A percentile compares a stretch with the other conserved stretches of the same genome.
phyloP scores from a whole-genome alignment of 2,113 vertebrate species.

The Beaufortia kweichowensis region DNA sequence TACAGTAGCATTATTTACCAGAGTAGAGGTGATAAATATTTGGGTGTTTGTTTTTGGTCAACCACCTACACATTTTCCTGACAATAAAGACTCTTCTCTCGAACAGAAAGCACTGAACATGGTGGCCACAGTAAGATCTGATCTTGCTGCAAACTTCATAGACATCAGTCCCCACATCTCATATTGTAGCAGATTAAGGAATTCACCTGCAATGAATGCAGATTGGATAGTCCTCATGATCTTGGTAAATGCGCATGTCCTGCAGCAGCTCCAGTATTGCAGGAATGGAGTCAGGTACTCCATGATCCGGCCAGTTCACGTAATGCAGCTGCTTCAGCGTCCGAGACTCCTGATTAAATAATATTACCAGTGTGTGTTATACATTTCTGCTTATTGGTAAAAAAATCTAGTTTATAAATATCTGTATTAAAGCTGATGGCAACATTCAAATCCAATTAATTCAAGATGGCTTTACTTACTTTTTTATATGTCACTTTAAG shows the following conservation, averaged over 20 bases:
- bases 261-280: conserved; percentile 87
- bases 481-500: conserved; percentile 79
- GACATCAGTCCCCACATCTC: background rate
- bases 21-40: background rate
- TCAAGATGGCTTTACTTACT: conserved; percentile 73
- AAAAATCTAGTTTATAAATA: too few species aligned
- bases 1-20: background rate
- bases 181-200: conserved; percentile 9
- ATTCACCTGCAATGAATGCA: conserved; percentile 95
- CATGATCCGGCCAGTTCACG: conserved; percentile 93
- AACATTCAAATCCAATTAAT: background rate
- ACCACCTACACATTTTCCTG: conserved; percentile 41
- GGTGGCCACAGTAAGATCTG: background rate
- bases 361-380: background rate
- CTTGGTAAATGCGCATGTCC: conserved; percentile 83
- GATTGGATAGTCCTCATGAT: conserved; percentile 79
- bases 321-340: conserved; percentile 91
- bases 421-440: background rate
- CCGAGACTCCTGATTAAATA: conserved; percentile 67
- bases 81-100: background rate
- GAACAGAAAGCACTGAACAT: background rate
- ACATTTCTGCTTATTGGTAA: background rate
- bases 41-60: conserved; percentile 30
- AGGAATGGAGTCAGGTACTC: conserved; percentile 84
- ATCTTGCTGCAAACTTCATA: background rate